phyloP scores from a whole-genome alignment of 64 coral and sea anemone genomes.

The Montipora foliosa region DNA sequence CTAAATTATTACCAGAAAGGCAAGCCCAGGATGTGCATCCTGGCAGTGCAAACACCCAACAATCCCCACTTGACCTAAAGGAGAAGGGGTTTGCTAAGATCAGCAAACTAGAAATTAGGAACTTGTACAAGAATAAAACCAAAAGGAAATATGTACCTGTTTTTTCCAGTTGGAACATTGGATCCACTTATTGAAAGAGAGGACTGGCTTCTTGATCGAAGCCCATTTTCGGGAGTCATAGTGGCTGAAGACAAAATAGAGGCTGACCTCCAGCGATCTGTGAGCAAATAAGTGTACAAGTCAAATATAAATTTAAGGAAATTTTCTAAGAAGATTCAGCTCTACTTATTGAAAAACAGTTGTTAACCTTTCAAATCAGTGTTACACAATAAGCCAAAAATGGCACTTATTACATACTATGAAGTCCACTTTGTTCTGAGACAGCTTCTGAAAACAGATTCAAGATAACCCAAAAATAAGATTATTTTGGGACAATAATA shows the following conservation, averaged over 20 bases:
- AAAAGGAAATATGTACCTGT: neutral
- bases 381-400: too few relatives aligned
- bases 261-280: conserved; percentile 42
- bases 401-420: neutral
- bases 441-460: conserved; percentile 23
- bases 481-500: too few relatives aligned
- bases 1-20: too few relatives aligned
- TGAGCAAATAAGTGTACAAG: neutral
- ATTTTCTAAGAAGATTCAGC: too few relatives aligned
- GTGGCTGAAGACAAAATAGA: neutral
- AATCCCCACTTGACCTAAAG: too few relatives aligned
- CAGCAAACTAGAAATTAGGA: neutral
- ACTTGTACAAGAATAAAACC: neutral
- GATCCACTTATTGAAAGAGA: conserved; percentile 20
- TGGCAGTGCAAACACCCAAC: too few relatives aligned
- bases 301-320: too few relatives aligned
- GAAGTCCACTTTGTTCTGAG: conserved; percentile 25
- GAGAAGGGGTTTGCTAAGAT: too few relatives aligned
- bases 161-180: neutral
- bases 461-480: neutral
- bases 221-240: neutral
- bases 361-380: too few relatives aligned
- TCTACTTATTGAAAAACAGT: too few relatives aligned
- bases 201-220: conserved; percentile 35
- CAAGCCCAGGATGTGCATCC: too few relatives aligned